A percentile compares a stretch with the other conserved stretches of the same genome.
phyloP scores from a whole-genome alignment of 1,140 invertebrate genomes.

The Tigriopus japonicus region DNA sequence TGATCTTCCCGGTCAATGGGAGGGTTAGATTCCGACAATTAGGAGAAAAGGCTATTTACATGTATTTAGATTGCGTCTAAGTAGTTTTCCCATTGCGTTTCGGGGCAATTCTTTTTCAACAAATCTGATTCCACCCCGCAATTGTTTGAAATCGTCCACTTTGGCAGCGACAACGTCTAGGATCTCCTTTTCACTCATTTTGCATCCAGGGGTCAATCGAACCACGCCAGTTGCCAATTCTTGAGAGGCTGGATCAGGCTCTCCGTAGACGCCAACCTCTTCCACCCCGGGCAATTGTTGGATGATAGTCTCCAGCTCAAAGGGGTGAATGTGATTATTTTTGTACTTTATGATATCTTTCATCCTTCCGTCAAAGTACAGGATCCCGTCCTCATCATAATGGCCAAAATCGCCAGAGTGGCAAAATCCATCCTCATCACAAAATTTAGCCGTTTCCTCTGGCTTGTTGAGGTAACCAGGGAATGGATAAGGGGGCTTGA shows the following conservation, averaged over 20 bases:
- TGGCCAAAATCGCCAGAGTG: background rate
- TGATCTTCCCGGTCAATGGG: too few relatives aligned
- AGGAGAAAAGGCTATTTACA: too few relatives aligned
- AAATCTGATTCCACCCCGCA: too few relatives aligned
- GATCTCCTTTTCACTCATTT: too few relatives aligned
- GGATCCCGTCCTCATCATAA: background rate
- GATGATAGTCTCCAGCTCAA: background rate
- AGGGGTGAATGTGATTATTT: background rate
- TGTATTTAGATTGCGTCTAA: too few relatives aligned
- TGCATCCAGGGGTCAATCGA: too few relatives aligned
- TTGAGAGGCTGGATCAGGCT: background rate
- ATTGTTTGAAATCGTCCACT: too few relatives aligned
- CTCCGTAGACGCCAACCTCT: background rate
- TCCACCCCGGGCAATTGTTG: background rate
- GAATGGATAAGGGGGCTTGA: background rate
- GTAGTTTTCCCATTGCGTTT: too few relatives aligned
- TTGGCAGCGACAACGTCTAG: too few relatives aligned
- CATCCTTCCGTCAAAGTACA: background rate
- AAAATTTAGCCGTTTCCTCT: background rate
- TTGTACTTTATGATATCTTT: background rate
- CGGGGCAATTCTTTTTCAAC: too few relatives aligned
- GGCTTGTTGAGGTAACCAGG: background rate
- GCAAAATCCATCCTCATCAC: background rate
- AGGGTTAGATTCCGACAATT: too few relatives aligned
- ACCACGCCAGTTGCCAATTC: background rate